These are phyloP conservation scores for Lepilemur septentrionalis DNA, from an alignment of 2,797 vertebrate species.

Conservation along the genomic window DNA sequence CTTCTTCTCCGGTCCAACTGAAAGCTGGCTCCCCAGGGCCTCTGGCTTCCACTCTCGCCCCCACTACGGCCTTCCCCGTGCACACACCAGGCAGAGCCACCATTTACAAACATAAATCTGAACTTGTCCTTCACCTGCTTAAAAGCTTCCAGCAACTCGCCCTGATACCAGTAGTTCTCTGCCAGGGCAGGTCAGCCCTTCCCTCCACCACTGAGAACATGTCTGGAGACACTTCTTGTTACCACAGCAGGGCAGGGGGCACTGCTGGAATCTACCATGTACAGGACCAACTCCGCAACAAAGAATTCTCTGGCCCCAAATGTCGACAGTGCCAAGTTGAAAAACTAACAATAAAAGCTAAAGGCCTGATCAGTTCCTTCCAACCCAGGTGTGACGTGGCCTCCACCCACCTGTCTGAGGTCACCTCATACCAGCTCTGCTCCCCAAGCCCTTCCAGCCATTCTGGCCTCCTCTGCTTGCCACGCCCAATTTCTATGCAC, in stretches of 20 bases:
- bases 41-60: not conserved
- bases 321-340: not conserved
- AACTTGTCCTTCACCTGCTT: too few species aligned
- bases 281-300: not conserved
- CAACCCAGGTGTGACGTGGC: not conserved
- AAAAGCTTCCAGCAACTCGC: too few species aligned
- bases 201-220: not conserved
- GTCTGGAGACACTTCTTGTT: not conserved
- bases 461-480: not conserved
- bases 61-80: not conserved
- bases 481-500: not conserved
- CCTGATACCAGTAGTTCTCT: not conserved
- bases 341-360: not conserved
- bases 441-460: too few species aligned
- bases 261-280: not conserved
- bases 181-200: too few species aligned
- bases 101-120: too few species aligned
- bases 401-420: not conserved
- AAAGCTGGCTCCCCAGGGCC: not conserved
- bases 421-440: not conserved
- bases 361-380: not conserved
- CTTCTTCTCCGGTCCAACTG: not conserved
- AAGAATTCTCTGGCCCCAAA: not conserved
- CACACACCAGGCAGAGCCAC: not conserved
- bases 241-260: not conserved